phyloP scores from a whole-genome alignment of 2,113 vertebrate genomes.

The Festucalex cinctus region DNA sequence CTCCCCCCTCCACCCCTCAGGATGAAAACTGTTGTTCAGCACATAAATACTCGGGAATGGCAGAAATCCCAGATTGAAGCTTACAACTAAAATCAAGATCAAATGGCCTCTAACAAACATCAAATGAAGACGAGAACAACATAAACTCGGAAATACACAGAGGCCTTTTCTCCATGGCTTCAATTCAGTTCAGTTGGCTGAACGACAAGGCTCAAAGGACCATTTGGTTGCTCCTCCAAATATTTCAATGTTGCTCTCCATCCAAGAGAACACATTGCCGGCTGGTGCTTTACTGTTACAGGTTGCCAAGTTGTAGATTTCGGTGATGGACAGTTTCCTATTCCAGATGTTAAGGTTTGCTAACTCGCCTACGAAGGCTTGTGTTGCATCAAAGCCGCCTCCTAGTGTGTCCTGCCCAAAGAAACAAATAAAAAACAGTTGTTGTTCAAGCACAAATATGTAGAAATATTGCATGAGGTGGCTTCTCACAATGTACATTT shows the following conservation, averaged over 20 bases:
- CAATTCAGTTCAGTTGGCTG: slow-evolving; percentile 81
- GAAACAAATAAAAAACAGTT: neutral
- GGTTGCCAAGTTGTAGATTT: slow-evolving; percentile 91
- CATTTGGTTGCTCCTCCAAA: slow-evolving; percentile 94
- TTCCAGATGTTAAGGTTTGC: slow-evolving; percentile 96
- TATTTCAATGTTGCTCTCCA: slow-evolving; percentile 87
- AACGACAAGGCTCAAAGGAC: slow-evolving; percentile 94
- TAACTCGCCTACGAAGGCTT: slow-evolving; percentile 90
- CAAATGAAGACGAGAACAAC: slow-evolving; percentile 71
- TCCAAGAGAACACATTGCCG: slow-evolving; percentile 93
- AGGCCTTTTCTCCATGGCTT: slow-evolving; percentile 29
- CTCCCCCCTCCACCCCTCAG: slow-evolving; percentile 44
- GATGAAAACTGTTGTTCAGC: slow-evolving; percentile 67
- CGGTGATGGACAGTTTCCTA: slow-evolving; percentile 82
- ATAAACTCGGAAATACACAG: slow-evolving; percentile 67
- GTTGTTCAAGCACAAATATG: neutral
- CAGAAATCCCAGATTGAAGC: slow-evolving; percentile 71
- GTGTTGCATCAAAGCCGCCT: slow-evolving; percentile 93
- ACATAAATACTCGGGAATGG: slow-evolving; percentile 71
- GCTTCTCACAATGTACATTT: neutral
- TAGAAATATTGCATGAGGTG: too few relatives aligned
- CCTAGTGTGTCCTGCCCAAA: slow-evolving; percentile 85
- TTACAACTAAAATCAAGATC: slow-evolving; percentile 57
- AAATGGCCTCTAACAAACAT: slow-evolving; percentile 60
- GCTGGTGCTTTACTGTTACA: slow-evolving; percentile 85